A percentile compares a stretch with the other conserved stretches of the same genome.
Conservation (phyloP, 2,113 vertebrate genomes). For the Hemichromis elongatus region DNA sequence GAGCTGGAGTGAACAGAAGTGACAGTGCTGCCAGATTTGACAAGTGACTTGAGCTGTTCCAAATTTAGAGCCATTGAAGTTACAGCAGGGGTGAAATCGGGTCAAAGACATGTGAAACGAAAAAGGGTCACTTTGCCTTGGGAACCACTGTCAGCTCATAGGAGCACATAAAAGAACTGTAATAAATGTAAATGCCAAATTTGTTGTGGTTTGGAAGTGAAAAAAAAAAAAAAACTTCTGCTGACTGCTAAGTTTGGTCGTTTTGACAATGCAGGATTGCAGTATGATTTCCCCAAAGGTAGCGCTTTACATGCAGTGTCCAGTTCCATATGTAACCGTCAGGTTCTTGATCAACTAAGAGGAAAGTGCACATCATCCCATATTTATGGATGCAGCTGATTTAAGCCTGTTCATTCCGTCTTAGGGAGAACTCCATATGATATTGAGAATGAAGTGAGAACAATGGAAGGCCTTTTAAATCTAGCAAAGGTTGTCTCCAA, state of each 20-base stretch:
- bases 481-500: background rate
- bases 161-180: background rate
- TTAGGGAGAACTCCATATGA: background rate
- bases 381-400: background rate
- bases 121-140: slow-evolving; percentile 29
- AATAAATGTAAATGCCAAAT: slow-evolving; percentile 20
- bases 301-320: background rate
- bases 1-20: slow-evolving; percentile 44
- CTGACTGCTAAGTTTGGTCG: background rate
- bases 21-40: slow-evolving; percentile 58
- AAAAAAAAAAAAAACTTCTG: background rate
- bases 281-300: background rate
- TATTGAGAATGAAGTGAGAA: background rate
- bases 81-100: slow-evolving; percentile 25
- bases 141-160: slow-evolving; percentile 12
- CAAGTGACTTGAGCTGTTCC: slow-evolving; percentile 53
- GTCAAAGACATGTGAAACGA: slow-evolving; percentile 26
- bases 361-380: background rate
- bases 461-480: background rate
- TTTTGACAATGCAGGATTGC: background rate
- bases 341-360: background rate
- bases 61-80: slow-evolving; percentile 61
- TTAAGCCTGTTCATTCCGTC: background rate
- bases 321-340: background rate
- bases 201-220: background rate